Conservation (phyloP, 1,140 invertebrate genomes). For the Gonatopus flavifemur region DNA sequence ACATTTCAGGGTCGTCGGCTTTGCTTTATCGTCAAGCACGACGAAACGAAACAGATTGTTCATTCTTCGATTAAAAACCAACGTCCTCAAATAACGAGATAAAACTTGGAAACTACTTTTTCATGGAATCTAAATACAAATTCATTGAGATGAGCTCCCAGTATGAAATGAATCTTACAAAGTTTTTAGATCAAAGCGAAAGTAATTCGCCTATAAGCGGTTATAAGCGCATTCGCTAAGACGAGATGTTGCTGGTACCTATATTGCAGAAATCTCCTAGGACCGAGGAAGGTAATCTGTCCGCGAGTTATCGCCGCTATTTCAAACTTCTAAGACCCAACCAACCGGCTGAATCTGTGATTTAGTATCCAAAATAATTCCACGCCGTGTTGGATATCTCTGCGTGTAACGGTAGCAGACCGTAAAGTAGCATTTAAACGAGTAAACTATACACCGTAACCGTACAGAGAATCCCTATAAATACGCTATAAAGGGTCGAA, state of each 20-base stretch:
- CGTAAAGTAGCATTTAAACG: not conserved
- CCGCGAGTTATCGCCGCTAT: constrained; percentile 30
- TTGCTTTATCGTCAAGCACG: not conserved
- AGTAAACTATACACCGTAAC: not conserved
- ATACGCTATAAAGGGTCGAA: not conserved
- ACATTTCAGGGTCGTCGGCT: too few species aligned
- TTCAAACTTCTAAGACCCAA: constrained; percentile 21
- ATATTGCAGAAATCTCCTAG: constrained; percentile 31
- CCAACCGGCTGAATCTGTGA: constrained; percentile 16
- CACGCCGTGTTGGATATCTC: constrained; percentile 1
- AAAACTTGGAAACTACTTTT: too few species aligned
- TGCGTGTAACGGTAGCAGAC: not conserved
- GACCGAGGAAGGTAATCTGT: constrained; percentile 22
- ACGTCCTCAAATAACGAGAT: too few species aligned
- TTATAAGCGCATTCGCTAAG: too few species aligned
- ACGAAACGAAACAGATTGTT: not conserved
- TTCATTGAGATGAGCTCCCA: too few species aligned
- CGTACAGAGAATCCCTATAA: not conserved
- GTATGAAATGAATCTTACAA: too few species aligned
- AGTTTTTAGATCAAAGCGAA: too few species aligned
- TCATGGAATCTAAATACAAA: too few species aligned
- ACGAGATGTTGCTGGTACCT: not conserved
- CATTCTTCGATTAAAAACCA: too few species aligned
- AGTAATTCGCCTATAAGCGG: too few species aligned
- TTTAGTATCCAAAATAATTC: constrained; percentile 23